A percentile compares a stretch with the other conserved stretches of the same genome.
phyloP scores from a whole-genome alignment of 2,113 vertebrate species.

The Silurus asotus region DNA sequence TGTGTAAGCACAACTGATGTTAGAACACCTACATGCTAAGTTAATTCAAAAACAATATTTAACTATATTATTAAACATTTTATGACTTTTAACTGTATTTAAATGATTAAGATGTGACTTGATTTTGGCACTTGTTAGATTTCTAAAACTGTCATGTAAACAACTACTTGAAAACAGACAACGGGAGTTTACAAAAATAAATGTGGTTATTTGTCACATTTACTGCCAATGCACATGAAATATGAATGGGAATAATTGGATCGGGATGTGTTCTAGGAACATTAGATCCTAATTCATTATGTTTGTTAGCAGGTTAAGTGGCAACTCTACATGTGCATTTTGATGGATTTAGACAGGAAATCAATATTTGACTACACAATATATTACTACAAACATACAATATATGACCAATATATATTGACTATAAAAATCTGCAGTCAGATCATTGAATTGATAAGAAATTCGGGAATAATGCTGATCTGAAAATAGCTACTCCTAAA shows the following conservation, averaged over 20 bases:
- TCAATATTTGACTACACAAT: not conserved
- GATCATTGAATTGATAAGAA: not conserved
- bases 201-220: not conserved
- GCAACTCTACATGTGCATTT: not conserved
- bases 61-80: not conserved
- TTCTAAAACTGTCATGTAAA: no score
- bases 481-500: constrained; percentile 58
- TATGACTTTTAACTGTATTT: not conserved
- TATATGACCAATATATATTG: not conserved
- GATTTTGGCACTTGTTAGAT: not conserved
- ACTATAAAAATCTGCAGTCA: not conserved
- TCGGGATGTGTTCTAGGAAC: not conserved
- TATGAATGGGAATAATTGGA: not conserved
- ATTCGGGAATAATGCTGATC: constrained; percentile 42
- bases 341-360: not conserved
- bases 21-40: not conserved
- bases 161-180: not conserved
- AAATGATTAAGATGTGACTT: not conserved
- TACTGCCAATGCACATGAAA: not conserved
- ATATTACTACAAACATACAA: not conserved
- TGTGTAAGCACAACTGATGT: not conserved
- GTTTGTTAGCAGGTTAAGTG: not conserved
- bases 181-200: not conserved
- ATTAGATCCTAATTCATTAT: not conserved
- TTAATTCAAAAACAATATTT: not conserved